These are phyloP conservation scores for Artemisiospiza belli DNA, from an alignment of 2,113 vertebrate genomes.

Conservation along the genomic window DNA sequence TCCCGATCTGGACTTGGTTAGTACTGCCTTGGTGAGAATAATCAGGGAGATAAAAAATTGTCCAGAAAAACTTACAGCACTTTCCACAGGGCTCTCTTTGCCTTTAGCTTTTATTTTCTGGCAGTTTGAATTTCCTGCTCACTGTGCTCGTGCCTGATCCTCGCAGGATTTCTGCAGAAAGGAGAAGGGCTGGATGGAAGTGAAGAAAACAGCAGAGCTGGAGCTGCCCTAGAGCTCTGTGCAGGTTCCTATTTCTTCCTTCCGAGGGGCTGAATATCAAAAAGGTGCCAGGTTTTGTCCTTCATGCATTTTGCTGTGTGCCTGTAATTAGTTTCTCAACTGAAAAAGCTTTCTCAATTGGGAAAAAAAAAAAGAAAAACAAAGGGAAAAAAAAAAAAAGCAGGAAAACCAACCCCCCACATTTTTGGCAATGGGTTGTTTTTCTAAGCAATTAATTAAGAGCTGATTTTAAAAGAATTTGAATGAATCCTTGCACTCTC, in stretches of 20 bases:
- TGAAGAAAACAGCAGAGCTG: constrained; percentile 33
- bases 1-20: constrained; percentile 66
- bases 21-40: constrained; percentile 54
- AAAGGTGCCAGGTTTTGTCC: constrained; percentile 42
- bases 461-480: constrained; percentile 54
- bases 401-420: neutral
- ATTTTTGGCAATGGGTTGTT: constrained; percentile 53
- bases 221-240: constrained; percentile 18
- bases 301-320: neutral
- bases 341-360: neutral
- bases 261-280: constrained; percentile 1
- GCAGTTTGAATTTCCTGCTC: neutral
- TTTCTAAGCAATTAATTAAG: constrained; percentile 57
- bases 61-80: constrained; percentile 51
- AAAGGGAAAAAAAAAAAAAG: no score
- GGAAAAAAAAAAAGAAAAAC: no score
- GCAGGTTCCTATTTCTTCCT: constrained; percentile 41
- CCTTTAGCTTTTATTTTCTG: neutral
- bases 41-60: constrained; percentile 46
- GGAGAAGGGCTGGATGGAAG: constrained; percentile 27
- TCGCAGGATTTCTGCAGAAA: constrained; percentile 18
- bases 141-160: neutral
- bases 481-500: constrained; percentile 35
- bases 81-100: constrained; percentile 34
- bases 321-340: constrained; percentile 37